Evolutionary conservation across 2,113 vertebrate species (phyloP).

Genomic region (Python bivittatus): DNA sequence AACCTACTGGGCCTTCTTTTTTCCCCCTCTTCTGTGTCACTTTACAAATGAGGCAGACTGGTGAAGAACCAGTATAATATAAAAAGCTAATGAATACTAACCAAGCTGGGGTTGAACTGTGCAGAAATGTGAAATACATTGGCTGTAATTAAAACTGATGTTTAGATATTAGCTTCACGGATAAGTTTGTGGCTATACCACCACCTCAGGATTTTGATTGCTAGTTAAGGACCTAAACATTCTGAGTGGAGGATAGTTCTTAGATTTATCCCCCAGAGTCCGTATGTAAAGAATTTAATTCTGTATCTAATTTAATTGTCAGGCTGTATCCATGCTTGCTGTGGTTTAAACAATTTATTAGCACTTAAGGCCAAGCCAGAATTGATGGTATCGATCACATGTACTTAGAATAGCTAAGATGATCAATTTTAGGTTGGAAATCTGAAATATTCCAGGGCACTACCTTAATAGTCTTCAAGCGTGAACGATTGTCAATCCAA

Average conservation of each 20-base stretch:
- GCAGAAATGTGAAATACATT: conserved; percentile 60
- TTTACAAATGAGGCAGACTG: conserved; percentile 45
- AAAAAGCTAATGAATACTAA: conserved; percentile 65
- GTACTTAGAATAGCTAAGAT: conserved; percentile 50
- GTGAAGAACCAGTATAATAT: conserved; percentile 29
- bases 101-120: conserved; percentile 48
- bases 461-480: conserved; percentile 55
- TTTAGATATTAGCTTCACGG: background rate
- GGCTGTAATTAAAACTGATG: conserved; percentile 71
- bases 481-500: conserved; percentile 25
- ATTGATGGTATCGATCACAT: conserved; percentile 48
- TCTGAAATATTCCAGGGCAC: conserved; percentile 47
- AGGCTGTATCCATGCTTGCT: conserved; percentile 38
- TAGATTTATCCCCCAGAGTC: conserved; percentile 53
- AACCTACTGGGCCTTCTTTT: conserved; percentile 45
- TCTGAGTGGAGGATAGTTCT: conserved; percentile 46
- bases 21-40: conserved; percentile 6
- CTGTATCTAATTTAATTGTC: conserved; percentile 59
- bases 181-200: background rate
- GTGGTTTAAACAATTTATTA: conserved; percentile 57
- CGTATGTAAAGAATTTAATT: conserved; percentile 54
- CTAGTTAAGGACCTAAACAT: conserved; percentile 38
- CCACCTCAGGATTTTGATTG: conserved; percentile 41
- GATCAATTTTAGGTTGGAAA: conserved; percentile 61
- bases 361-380: conserved; percentile 49